Evolutionary conservation across 2,888 invertebrate genomes (phyloP), one percentile per base, ranked within the genome.

Genomic region (Cephalotes varians): DNA sequence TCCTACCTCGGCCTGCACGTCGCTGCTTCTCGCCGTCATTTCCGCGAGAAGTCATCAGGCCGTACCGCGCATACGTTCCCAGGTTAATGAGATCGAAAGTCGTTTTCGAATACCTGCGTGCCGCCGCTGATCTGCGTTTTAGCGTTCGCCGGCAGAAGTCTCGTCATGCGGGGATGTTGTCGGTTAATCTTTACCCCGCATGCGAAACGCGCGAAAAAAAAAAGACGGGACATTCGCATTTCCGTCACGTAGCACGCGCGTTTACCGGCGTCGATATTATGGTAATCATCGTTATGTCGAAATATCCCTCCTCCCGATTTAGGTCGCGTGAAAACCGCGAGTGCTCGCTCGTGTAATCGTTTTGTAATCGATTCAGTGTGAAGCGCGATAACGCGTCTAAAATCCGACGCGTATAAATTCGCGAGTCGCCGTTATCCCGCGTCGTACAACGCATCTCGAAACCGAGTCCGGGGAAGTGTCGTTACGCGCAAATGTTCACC

Each of bases 41-140:
- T 85, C 81, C 83, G 85, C 76, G 83, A 89, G 82, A 85, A 85
- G 62, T 77, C 82, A 76, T 83, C 86, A 80, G 84, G 40, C 73
- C 25, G 67, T 74, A 74, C 83, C 83, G 76, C 76, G 87, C 69
- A 84, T 85, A 85, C 83, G 81, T 74, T 67, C 77, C 37, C 71
- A 31, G 62, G 74, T 69, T 71, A 82, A 60, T 49, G 76, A 69
- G 82, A 69, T 69, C 81, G 87, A 83, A 83, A 87, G 81, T 87
- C 54, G 64, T 85, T 84, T 83, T 81, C 81, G 62, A 83, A 56
- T 72, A 44, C 56, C 28, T 64, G 34, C 47, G 40, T 47, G 65
- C 25, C 28, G n/a, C 25, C 1, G 60, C 56, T 7, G n/a, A 18
- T 9, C n/a, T 34, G 51, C 18, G 18, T 15, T 51, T 40, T 5